Evolutionary conservation across 2,888 invertebrate genomes (phyloP), one percentile per base, ranked within the genome.

Genomic region (Spisula solida): DNA sequence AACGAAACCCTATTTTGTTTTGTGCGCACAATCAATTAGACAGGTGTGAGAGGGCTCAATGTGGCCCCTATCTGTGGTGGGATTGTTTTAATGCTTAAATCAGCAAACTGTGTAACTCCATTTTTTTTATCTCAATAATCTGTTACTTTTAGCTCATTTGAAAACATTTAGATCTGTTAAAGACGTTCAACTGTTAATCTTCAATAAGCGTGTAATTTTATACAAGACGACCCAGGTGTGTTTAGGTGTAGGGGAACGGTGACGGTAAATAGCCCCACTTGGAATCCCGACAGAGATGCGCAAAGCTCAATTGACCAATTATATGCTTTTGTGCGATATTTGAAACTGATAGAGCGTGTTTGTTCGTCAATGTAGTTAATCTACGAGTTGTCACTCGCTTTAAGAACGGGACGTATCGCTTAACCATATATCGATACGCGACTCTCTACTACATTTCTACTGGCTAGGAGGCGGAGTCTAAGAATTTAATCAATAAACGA

Each of bases 1-100:
- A 90, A 88, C 87, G 91, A 91, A 91, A 91, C 89, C 91, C 88
- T 84, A 82, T 70, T 86, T 88, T 81, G 56, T 87, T 41, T 81
- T 75, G 75, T 0, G 34, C 84, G 87, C 88, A 91, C 88, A 85
- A 66, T 75, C 70, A 84, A 60, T 82, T 85, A 79, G 89, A 90
- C 91, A 91, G 91, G 91, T 91, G 91, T 88, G 87, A 83, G 81
- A 80, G 56, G 78, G 84, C 25, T 78, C 47, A 56, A 41, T 79
- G 34, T 31, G 75, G n/a, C 34, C 75, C 75, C 75, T 87, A 87
- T 79, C 79, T 56, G 82, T 41, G 51, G 48, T 56, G 56, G 78
- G 60, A 87, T 87, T 87, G 87, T 87, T 87, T 87, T 82, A 82
- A 87, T 78, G 41, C 55, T 81, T 18, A 66, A 82, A 51, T 51